phyloP scores from a whole-genome alignment of 2,797 vertebrate genomes.

The Galaxias olidus region DNA sequence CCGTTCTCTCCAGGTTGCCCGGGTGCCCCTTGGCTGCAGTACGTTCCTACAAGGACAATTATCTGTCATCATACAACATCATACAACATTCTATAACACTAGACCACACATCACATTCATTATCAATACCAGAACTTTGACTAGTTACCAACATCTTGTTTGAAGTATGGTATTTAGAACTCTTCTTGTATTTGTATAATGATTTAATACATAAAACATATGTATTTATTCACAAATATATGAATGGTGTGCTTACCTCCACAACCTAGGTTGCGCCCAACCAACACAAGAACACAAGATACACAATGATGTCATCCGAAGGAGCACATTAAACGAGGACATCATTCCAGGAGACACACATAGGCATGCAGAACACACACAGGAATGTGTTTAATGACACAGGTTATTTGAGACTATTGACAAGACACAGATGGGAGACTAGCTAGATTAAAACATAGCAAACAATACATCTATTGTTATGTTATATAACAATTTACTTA shows the following conservation, averaged over 20 bases:
- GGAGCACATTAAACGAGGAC: conserved; percentile 2
- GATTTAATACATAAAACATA: background rate
- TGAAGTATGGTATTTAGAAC: too few relatives aligned
- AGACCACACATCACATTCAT: background rate
- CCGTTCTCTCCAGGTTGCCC: conserved; percentile 62
- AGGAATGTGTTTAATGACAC: background rate
- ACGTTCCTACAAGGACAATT: conserved; percentile 54
- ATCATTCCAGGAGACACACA: conserved; percentile 15
- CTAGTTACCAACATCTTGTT: too few relatives aligned
- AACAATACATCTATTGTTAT: too few relatives aligned
- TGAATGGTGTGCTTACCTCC: conserved; percentile 14
- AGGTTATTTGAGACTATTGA: background rate
- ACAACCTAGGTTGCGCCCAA: conserved; percentile 6
- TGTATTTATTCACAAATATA: conserved; percentile 22
- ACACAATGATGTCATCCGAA: conserved; percentile 18
- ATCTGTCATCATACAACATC: background rate
- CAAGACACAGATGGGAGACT: background rate
- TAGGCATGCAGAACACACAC: conserved; percentile 14
- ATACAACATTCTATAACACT: background rate
- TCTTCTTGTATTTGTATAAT: background rate
- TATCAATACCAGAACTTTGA: background rate
- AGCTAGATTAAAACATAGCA: too few relatives aligned
- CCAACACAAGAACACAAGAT: conserved; percentile 15
- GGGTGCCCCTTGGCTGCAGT: conserved; percentile 57
- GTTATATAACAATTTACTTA: too few relatives aligned